A percentile compares a stretch with the other conserved stretches of the same genome.
Conservation (phyloP, 2,113 vertebrate species). For the Astatoreochromis straeleni region DNA sequence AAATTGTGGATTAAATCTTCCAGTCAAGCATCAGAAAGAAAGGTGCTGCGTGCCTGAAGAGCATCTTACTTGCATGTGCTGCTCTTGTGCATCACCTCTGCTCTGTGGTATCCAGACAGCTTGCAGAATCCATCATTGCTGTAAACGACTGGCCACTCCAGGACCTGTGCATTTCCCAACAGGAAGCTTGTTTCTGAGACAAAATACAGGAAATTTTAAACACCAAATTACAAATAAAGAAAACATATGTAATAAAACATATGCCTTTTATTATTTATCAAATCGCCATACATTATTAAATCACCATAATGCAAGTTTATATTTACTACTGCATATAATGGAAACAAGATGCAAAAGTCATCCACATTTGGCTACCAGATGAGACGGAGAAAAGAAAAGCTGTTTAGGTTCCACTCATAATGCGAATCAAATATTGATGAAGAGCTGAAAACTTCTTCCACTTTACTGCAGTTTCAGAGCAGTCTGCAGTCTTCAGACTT, state of each 20-base stretch:
- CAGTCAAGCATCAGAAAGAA: background rate
- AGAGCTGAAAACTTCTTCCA: constrained; percentile 14
- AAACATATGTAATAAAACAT: background rate
- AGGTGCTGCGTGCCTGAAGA: background rate
- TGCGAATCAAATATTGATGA: constrained; percentile 53
- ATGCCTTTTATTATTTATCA: background rate
- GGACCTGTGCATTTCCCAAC: constrained; percentile 95
- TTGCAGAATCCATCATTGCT: constrained; percentile 99
- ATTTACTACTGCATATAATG: background rate
- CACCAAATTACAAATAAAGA: background rate
- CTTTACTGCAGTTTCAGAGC: background rate
- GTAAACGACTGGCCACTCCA: constrained; percentile 98
- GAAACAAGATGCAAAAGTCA: background rate
- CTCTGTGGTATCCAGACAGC: constrained; percentile 94
- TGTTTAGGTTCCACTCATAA: constrained; percentile 38
- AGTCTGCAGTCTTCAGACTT: background rate
- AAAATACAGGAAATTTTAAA: background rate
- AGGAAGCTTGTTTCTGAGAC: constrained; percentile 92
- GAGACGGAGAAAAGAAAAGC: background rate
- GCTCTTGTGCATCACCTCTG: constrained; percentile 98
- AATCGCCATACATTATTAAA: background rate
- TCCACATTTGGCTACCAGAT: background rate
- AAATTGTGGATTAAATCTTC: background rate
- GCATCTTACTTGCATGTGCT: constrained; percentile 90
- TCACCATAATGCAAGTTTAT: background rate